These are phyloP conservation scores for Periophthalmodon schlosseri DNA, from an alignment of 2,113 vertebrate genomes.

Conservation along the genomic window DNA sequence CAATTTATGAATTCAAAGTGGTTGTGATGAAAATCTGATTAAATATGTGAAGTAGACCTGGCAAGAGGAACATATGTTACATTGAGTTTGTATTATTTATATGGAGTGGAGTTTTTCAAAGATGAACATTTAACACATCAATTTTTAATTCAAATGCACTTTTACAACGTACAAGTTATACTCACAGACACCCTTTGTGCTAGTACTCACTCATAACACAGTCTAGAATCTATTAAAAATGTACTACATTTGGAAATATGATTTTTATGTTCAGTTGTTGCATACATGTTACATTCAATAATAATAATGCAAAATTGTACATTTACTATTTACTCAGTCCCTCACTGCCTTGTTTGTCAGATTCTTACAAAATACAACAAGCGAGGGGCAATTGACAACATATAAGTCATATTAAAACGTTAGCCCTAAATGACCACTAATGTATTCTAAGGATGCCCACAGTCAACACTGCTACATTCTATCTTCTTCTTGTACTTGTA, in stretches of 20 bases:
- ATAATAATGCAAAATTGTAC: no score
- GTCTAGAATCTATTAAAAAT: not conserved
- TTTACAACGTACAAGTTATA: not conserved
- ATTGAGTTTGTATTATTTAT: not conserved
- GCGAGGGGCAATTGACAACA: no score
- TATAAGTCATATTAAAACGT: no score
- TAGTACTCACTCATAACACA: not conserved
- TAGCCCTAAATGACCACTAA: not conserved
- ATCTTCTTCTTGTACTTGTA: not conserved
- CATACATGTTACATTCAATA: no score
- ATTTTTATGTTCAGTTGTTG: not conserved
- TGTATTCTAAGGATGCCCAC: no score
- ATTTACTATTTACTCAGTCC: no score
- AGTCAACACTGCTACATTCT: not conserved
- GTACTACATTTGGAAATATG: not conserved
- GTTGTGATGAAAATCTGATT: not conserved
- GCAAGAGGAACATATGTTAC: not conserved
- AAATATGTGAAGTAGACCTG: not conserved
- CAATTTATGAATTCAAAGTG: not conserved
- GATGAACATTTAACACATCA: not conserved
- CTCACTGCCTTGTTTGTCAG: no score
- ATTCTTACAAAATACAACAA: no score
- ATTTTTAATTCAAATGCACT: not conserved
- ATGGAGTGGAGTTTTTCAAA: not conserved
- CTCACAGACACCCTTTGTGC: not conserved